Percentiles rank a stretch among this genome's conserved stretches.
These are phyloP conservation scores for Oryzias curvinotus DNA, from an alignment of 2,113 vertebrate genomes.

Conservation along the genomic window DNA sequence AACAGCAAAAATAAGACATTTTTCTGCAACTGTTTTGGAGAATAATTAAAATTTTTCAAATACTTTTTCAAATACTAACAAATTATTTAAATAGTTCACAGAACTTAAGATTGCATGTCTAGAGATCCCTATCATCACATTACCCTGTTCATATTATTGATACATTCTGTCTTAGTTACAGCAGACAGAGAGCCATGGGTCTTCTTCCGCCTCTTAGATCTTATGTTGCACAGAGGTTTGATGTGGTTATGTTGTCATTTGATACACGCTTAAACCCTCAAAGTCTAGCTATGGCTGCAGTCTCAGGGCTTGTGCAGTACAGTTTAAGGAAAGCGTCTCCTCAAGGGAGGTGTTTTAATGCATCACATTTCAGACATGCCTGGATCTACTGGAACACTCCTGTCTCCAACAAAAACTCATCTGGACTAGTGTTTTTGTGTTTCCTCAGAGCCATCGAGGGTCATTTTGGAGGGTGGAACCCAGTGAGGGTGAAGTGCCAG, in stretches of 20 bases:
- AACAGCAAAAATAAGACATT: constrained; percentile 5
- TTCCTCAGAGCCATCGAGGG: constrained; percentile 64
- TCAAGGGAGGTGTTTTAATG: constrained; percentile 23
- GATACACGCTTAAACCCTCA: constrained; percentile 34
- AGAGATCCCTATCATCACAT: neutral
- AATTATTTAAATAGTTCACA: neutral
- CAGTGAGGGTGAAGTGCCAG: constrained; percentile 74
- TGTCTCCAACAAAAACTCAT: constrained; percentile 8
- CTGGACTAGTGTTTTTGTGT: constrained; percentile 6
- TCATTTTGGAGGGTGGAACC: constrained; percentile 82
- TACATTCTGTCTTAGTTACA: constrained; percentile 18
- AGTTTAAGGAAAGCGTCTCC: constrained; percentile 10
- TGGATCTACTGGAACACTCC: neutral
- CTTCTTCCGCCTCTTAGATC: constrained; percentile 13
- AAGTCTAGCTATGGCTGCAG: neutral
- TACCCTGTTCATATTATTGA: neutral
- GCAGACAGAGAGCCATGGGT: constrained; percentile 9
- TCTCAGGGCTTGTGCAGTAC: constrained; percentile 6
- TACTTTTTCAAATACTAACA: neutral
- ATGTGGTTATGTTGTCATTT: constrained; percentile 45
- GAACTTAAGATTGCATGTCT: neutral
- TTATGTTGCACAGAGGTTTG: constrained; percentile 6
- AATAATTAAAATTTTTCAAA: no score
- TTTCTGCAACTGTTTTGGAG: neutral
- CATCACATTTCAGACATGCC: constrained; percentile 28